These are phyloP conservation scores for Aporrectodea caliginosa DNA, from an alignment of 1,140 invertebrate species.

Conservation along the genomic window DNA sequence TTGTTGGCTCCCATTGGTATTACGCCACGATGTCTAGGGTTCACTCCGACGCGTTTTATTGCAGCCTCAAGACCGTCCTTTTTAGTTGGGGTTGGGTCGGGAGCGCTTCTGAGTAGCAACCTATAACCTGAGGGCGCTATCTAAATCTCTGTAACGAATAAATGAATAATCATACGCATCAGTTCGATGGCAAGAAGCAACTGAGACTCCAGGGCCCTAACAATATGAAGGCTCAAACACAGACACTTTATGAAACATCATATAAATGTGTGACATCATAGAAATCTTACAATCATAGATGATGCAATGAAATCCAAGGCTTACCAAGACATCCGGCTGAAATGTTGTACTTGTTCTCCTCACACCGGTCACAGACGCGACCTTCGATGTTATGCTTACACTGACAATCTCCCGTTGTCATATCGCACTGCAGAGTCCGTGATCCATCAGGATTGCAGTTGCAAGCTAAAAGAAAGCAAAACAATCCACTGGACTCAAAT, in stretches of 20 bases:
- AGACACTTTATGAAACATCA: background rate
- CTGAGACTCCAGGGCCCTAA: background rate
- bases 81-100: too few species aligned
- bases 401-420: slow-evolving; percentile 73
- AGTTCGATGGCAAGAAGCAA: background rate
- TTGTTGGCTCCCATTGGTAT: too few species aligned
- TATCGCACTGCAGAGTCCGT: slow-evolving; percentile 69
- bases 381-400: slow-evolving; percentile 84
- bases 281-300: background rate
- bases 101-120: too few species aligned
- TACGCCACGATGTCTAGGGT: background rate
- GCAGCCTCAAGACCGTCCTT: too few species aligned
- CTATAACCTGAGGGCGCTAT: too few species aligned
- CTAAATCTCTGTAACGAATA: too few species aligned
- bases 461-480: slow-evolving; percentile 60
- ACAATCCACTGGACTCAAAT: too few species aligned
- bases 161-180: background rate
- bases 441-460: slow-evolving; percentile 79
- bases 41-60: too few species aligned
- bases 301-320: slow-evolving; percentile 9
- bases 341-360: slow-evolving; percentile 60
- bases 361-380: slow-evolving; percentile 76
- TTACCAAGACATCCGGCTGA: slow-evolving; percentile 53
- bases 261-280: background rate
- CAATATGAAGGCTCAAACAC: background rate